Conservation (phyloP, 2,888 invertebrate species). For the Drosophila buzzatii region DNA sequence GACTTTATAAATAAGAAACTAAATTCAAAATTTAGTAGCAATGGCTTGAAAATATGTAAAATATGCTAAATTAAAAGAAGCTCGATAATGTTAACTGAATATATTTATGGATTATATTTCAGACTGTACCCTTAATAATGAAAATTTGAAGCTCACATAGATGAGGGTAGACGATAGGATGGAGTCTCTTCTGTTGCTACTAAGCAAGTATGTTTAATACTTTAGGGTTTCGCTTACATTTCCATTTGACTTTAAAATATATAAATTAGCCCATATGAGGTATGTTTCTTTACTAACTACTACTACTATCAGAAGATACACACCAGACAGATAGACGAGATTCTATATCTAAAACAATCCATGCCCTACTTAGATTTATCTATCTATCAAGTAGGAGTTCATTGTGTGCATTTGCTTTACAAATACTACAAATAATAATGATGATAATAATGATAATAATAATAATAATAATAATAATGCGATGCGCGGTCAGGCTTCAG, state of each 20-base stretch:
- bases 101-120: no score
- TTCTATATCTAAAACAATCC: not conserved
- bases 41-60: no score
- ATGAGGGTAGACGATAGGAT: not conserved
- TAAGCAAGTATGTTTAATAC: no score
- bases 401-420: not conserved
- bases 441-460: not conserved
- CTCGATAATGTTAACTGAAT: not conserved
- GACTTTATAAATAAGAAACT: no score
- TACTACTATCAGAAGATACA: no score
- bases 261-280: not conserved
- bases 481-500: slow-evolving; percentile 48
- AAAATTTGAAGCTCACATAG: not conserved
- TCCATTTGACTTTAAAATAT: not conserved
- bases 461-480: slow-evolving; percentile 29
- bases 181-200: not conserved
- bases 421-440: not conserved
- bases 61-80: not conserved
- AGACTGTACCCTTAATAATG: no score
- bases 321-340: not conserved
- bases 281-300: no score
- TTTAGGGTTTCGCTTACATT: no score
- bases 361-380: no score
- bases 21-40: not conserved
- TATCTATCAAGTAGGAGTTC: no score